A percentile compares a stretch with the other conserved stretches of the same genome.
phyloP scores from a whole-genome alignment of 2,888 invertebrate genomes.

The Dermolepida albohirtum region DNA sequence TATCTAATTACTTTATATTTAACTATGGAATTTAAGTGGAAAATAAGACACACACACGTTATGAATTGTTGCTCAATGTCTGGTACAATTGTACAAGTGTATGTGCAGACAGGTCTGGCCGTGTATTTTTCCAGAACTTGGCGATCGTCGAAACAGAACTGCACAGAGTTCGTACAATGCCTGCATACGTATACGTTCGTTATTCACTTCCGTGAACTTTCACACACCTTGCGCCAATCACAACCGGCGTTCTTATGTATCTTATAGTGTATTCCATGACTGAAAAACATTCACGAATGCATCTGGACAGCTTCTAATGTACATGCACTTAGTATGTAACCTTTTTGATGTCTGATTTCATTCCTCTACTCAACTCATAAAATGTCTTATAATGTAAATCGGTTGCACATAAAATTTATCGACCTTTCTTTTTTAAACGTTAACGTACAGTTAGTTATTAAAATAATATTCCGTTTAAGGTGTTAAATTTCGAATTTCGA shows the following conservation, averaged over 20 bases:
- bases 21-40: not conserved
- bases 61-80: slow-evolving; percentile 13
- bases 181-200: slow-evolving; percentile 5
- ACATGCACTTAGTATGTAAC: slow-evolving; percentile 15
- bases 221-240: slow-evolving; percentile 38
- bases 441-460: no score
- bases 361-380: slow-evolving; percentile 9
- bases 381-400: no score
- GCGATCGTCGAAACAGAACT: slow-evolving; percentile 9
- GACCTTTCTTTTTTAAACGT: no score
- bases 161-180: slow-evolving; percentile 14
- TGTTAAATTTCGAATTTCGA: no score
- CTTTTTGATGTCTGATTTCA: slow-evolving; percentile 16
- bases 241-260: slow-evolving; percentile 26
- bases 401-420: no score
- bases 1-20: no score
- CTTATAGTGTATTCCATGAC: slow-evolving; percentile 25
- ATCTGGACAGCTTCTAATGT: slow-evolving; percentile 12
- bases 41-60: slow-evolving; percentile 10
- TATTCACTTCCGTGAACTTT: slow-evolving; percentile 39
- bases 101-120: slow-evolving; percentile 6
- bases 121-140: slow-evolving; percentile 17
- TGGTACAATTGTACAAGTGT: not conserved
- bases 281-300: slow-evolving; percentile 29
- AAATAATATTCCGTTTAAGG: no score